Conservation (phyloP, 2,113 vertebrate species). For the Scatophagus argus region DNA sequence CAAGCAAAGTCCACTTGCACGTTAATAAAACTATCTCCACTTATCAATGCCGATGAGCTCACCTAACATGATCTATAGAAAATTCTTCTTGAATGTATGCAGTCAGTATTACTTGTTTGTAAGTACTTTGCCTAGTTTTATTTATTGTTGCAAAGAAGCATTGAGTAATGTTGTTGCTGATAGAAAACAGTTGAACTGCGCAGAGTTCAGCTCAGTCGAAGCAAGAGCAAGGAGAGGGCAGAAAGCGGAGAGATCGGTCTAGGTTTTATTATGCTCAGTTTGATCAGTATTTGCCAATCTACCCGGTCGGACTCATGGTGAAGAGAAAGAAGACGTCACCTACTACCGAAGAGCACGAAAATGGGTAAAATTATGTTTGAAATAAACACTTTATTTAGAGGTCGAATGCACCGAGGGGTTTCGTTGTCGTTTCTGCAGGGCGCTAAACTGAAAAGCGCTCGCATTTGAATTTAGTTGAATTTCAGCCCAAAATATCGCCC, state of each 20-base stretch:
- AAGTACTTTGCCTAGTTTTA: background rate
- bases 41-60: slow-evolving; percentile 30
- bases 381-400: slow-evolving; percentile 86
- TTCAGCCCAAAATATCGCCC: slow-evolving; percentile 44
- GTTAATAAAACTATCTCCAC: slow-evolving; percentile 62
- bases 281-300: slow-evolving; percentile 75
- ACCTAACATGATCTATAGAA: background rate
- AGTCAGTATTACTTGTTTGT: background rate
- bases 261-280: slow-evolving; percentile 86
- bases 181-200: slow-evolving; percentile 82
- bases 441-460: slow-evolving; percentile 87
- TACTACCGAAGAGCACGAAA: slow-evolving; percentile 83
- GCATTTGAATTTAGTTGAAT: slow-evolving; percentile 82
- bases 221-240: slow-evolving; percentile 77
- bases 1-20: slow-evolving; percentile 63
- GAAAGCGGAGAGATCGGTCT: slow-evolving; percentile 78
- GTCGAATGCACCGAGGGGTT: slow-evolving; percentile 80
- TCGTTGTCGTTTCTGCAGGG: slow-evolving; percentile 86
- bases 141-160: slow-evolving; percentile 54
- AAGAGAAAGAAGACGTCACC: slow-evolving; percentile 88
- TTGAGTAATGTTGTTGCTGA: slow-evolving; percentile 80
- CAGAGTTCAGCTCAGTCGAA: slow-evolving; percentile 86
- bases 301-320: slow-evolving; percentile 89
- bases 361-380: slow-evolving; percentile 82
- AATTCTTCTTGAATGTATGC: background rate